A percentile compares a stretch with the other conserved stretches of the same genome.
These are phyloP conservation scores for Percina caprodes DNA, from an alignment of 2,113 vertebrate species.

Conservation along the genomic window DNA sequence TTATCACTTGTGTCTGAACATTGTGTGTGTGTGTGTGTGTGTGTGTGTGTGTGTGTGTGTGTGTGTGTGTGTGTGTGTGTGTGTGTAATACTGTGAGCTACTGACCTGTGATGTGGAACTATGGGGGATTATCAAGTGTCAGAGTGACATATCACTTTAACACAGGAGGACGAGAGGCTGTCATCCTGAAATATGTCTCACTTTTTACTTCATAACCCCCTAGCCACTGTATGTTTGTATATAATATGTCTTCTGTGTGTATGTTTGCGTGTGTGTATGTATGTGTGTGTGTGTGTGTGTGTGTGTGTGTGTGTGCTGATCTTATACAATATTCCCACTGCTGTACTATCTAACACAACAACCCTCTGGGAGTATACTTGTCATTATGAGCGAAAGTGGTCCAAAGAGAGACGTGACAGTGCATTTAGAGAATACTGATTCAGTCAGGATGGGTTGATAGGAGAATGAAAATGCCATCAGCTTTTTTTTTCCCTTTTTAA, in stretches of 20 bases:
- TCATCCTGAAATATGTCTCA: slow-evolving; percentile 77
- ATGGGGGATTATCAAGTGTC: slow-evolving; percentile 79
- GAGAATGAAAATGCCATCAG: slow-evolving; percentile 47
- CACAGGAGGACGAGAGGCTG: slow-evolving; percentile 62
- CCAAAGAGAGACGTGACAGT: slow-evolving; percentile 48
- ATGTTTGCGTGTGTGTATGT: slow-evolving; percentile 20
- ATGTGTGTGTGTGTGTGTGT: slow-evolving; percentile 15
- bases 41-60: slow-evolving; percentile 28
- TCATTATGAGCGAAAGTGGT: slow-evolving; percentile 53
- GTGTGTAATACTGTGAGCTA: slow-evolving; percentile 31
- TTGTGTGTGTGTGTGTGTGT: slow-evolving; percentile 29
- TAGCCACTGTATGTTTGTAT: slow-evolving; percentile 37
- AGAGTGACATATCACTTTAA: slow-evolving; percentile 79
- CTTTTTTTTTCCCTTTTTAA: slow-evolving; percentile 31
- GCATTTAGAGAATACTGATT: slow-evolving; percentile 63
- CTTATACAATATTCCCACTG: slow-evolving; percentile 37
- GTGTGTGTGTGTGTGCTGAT: slow-evolving; percentile 32
- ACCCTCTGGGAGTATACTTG: slow-evolving; percentile 41
- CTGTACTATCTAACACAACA: slow-evolving; percentile 42
- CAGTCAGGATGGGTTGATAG: slow-evolving; percentile 35
- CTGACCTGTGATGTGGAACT: slow-evolving; percentile 72
- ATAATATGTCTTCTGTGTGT: slow-evolving; percentile 1
- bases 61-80: slow-evolving; percentile 11
- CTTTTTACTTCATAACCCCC: slow-evolving; percentile 64
- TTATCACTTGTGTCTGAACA: slow-evolving; percentile 44